Percentiles rank a stretch among this genome's conserved stretches.
Evolutionary conservation across 2,113 vertebrate genomes (phyloP).

Genomic region (Eptesicus fuscus): DNA sequence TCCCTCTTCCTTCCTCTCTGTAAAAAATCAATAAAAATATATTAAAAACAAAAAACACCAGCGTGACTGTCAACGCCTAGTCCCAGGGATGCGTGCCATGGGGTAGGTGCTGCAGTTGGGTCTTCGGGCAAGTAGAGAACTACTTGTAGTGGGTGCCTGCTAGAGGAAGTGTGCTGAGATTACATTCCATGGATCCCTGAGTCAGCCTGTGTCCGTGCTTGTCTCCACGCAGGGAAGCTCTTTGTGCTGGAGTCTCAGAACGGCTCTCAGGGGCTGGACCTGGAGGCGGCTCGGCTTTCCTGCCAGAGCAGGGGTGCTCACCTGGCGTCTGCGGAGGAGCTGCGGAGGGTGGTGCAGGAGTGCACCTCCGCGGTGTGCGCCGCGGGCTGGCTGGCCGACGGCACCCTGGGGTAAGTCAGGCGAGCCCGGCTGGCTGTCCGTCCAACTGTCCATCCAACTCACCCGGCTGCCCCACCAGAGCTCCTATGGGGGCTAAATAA

Average conservation of each 20-base stretch:
- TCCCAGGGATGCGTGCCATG: not conserved
- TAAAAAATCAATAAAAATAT: too few relatives aligned
- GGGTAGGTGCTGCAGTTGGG: not conserved
- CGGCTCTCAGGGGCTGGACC: slow-evolving; percentile 80
- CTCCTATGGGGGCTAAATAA: rapidly evolving
- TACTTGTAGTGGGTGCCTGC: not conserved
- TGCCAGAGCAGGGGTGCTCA: slow-evolving; percentile 85
- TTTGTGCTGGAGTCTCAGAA: slow-evolving; percentile 87
- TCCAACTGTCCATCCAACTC: not conserved
- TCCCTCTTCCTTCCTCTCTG: too few relatives aligned
- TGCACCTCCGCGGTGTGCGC: slow-evolving; percentile 89
- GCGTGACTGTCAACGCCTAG: not conserved
- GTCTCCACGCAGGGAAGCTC: slow-evolving; percentile 86
- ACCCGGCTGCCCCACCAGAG: rapidly evolving
- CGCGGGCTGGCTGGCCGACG: slow-evolving; percentile 89
- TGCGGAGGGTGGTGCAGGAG: slow-evolving; percentile 87
- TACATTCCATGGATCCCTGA: not conserved
- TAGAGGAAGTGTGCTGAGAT: not conserved
- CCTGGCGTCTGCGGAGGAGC: slow-evolving; percentile 88
- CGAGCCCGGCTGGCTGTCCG: not conserved
- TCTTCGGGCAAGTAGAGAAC: not conserved
- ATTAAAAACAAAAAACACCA: not conserved
- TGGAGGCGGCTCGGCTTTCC: slow-evolving; percentile 82
- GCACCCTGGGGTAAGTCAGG: slow-evolving; percentile 88
- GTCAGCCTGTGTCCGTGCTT: not conserved